Evolutionary conservation across 1,140 invertebrate genomes (phyloP), one percentile per base, ranked within the genome.

Genomic region (Drosophila auraria): DNA sequence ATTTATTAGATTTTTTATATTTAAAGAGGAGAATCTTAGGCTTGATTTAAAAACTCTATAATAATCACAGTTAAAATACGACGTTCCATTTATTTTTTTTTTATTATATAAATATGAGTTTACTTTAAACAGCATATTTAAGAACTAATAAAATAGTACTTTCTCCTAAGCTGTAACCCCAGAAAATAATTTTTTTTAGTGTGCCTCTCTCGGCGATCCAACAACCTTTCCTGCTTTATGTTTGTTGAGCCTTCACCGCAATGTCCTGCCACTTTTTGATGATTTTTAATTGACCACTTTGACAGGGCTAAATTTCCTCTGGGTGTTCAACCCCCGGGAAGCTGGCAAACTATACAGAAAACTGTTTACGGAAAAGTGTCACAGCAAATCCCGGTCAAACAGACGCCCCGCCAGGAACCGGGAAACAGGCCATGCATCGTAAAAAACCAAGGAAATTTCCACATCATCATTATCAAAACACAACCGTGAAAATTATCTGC

Each of bases 401-500:
- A 58, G 17, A 20, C 23, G 20, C 42, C 53, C 27, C n/a, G 23
- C 56, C 36, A 33, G 25, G 40, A n/a, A n/a, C 56, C 36, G 20
- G 25, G 23, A n/a, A 12, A 20, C 25, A 23, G n/a, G n/a, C 42
- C 45, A 47, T 51, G 33, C 44, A 47, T 47, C 75, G 40, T 64
- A 66, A 64, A 63, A 64, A 78, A 78, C 65, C 83, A 58, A 80
- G 73, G 63, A 75, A 73, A 89, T 89, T 82, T 90, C 77, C 82
- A 90, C 84, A 89, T 89, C 86, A 84, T 89, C 82, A 89, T 89
- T 90, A 89, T 80, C 75, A 90, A 79, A 80, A 66, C 62, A 89
- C 56, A 89, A 89, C 74, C 87, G 70, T 90, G 78, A 86, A 90
- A 89, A 90, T 89, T 90, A 89, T 89, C 73, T 84, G 81, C 86